These are phyloP conservation scores for Sorex maritimensis DNA, from an alignment of 2,797 vertebrate species.

Conservation along the genomic window DNA sequence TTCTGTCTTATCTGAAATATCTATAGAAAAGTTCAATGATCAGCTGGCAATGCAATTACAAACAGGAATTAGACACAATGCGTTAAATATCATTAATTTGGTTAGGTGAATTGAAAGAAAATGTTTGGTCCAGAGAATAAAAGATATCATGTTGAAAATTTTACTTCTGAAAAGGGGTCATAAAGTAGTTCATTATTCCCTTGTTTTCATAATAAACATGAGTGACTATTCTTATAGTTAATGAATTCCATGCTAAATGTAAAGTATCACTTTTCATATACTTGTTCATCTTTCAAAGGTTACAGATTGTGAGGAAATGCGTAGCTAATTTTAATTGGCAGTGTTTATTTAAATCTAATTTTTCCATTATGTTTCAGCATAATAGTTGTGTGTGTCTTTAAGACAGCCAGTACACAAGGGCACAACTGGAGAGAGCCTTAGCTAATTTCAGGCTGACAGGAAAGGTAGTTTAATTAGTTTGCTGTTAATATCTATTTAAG, in stretches of 20 bases:
- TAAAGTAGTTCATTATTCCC: background rate
- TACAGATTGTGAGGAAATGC: background rate
- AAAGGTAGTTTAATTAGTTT: slow-evolving; percentile 75
- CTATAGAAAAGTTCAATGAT: background rate
- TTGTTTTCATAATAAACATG: background rate
- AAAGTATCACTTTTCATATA: slow-evolving; percentile 5
- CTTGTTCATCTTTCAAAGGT: background rate
- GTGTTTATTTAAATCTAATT: slow-evolving; percentile 60
- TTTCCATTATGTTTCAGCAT: slow-evolving; percentile 49
- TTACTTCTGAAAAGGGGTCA: slow-evolving; percentile 9
- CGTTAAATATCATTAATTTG: background rate
- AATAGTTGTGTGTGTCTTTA: slow-evolving; percentile 54
- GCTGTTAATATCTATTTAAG: slow-evolving; percentile 76
- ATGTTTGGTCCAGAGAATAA: no score
- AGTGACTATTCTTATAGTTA: background rate
- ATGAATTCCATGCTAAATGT: background rate
- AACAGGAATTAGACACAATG: rapidly evolving
- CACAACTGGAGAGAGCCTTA: background rate
- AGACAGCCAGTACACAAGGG: background rate
- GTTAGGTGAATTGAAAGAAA: background rate
- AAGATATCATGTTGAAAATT: background rate
- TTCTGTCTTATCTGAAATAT: background rate
- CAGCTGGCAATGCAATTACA: background rate
- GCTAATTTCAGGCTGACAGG: slow-evolving; percentile 69
- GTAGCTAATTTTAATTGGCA: background rate